Base-by-base conservation (phyloP, 1,140 invertebrate genomes). In the Epicauta chinensis region DNA sequence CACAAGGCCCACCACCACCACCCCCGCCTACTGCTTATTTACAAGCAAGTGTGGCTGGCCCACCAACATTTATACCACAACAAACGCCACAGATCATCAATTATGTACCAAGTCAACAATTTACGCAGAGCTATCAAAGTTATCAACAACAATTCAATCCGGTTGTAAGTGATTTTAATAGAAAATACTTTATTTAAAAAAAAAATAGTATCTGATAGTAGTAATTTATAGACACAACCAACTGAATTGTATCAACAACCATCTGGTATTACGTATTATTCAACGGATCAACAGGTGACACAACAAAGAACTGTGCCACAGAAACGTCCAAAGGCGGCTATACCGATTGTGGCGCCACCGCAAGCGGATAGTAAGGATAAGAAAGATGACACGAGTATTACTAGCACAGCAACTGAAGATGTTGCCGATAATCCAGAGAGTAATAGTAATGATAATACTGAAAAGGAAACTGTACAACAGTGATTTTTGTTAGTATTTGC, bases 261-360 rank as follows among this genome's bases (percentile, higher is more conserved):
- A 47, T 64, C 64, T 10, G 69, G 69, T 23, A 71, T 69, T 9
- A 71, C 69, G 13, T 71, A 71, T 48, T 71, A 71, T 51, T 68
- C 66, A 14, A 60, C 69, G n/a, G 65, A 69, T 40, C 69, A 71
- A 51, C 69, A 69, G 43, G 43, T 65, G 4, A 43, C 54, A 12
- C 67, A 68, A 48, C 41, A n/a, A n/a, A n/a, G 68, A 23, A 23
- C 63, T 4, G 61, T 58, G 2, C 60, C 64, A 10, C 64, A 51
- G 47, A 71, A 67, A 45, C 53, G 69, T 9, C 66, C 66, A 2
- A 71, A 67, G 43, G 69, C 66, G 3, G 69, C 69, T 2, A 71
- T 71, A 15, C 69, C 69, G 1, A 71, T 71, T 14, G 62, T 71
- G 13, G 62, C 66, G 1, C 69, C 69, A 7, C 66, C 63, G n/a